Base-by-base conservation (phyloP, 2,797 vertebrate species). In the Pampus argenteus region DNA sequence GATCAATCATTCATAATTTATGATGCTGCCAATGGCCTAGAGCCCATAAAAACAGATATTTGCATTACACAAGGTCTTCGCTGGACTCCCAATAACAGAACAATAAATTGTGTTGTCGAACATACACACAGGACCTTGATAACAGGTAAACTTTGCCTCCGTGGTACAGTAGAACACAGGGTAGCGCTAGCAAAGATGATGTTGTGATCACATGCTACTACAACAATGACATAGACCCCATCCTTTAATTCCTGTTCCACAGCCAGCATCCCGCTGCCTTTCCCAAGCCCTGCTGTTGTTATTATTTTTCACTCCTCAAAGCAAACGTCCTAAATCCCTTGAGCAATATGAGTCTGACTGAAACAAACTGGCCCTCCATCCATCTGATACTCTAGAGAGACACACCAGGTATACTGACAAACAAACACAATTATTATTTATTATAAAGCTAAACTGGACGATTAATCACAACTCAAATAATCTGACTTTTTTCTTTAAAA, bases 1-100 rank as follows among this genome's bases (percentile, higher is more conserved):
- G 63, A 92, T 89, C 85, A 82, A 86, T 89, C 76, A 91, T 94
- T 90, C 80, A 90, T 92, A 88, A 89, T 90, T 88, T 88, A 92
- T 77, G 64, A 83, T 49, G 23, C 70, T 83, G 75, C 74, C 79
- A 86, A 86, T 83, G 77, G 67, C 77, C 70, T 29, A n/a, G 61
- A 72, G 73, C 66, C 71, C 55, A 85, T 88, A 89, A 91, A 90
- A 88, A 85, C 71, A 87, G 61, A 86, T 83, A 86, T 90, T 89
- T 90, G 78, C 79, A 86, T 83, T 87, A 82, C 74, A 83, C 82
- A 91, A 88, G 77, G 74, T 83, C 81, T 82, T 54, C 54, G 71
- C 66, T 42, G 63, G 84, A 83, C 68, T 86, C 64, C 67, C 45
- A 68, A 91, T 90, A 89, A 89, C 64, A 76, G 55, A 68, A 69